A percentile compares a stretch with the other conserved stretches of the same genome.
These are phyloP conservation scores for Apostichopus parvimensis DNA, from an alignment of 35 echinoderm and acorn worm species.

Conservation along the genomic window DNA sequence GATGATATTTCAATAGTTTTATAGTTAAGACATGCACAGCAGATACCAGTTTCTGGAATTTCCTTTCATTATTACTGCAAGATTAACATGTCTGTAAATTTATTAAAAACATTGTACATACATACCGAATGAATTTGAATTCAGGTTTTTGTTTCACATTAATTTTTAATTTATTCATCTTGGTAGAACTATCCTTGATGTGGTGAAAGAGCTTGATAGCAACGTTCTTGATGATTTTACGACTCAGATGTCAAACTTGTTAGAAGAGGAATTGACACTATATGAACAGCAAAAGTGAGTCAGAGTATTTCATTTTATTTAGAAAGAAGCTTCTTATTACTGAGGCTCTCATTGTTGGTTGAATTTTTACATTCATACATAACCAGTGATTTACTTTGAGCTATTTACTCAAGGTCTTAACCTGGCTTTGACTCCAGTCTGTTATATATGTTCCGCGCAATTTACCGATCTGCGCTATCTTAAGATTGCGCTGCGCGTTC, in stretches of 20 bases:
- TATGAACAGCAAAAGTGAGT: conserved; percentile 76
- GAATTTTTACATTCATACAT: no score
- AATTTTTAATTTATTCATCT: not conserved
- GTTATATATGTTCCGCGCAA: no score
- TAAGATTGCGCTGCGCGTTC: no score
- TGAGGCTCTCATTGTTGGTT: not conserved
- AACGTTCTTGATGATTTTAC: conserved; percentile 43
- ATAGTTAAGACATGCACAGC: not conserved
- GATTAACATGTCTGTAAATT: no score
- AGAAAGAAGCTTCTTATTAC: not conserved
- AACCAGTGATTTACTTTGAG: no score
- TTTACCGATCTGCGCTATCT: no score
- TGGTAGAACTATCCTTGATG: conserved; percentile 71
- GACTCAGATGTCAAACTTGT: conserved; percentile 30
- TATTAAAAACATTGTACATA: no score
- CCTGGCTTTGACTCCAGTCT: no score
- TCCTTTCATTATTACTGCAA: not conserved
- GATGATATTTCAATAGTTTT: not conserved
- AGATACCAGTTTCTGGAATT: not conserved
- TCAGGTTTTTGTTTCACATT: not conserved
- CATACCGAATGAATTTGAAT: no score
- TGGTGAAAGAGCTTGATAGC: conserved; percentile 55
- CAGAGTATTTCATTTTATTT: not conserved
- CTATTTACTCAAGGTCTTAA: no score
- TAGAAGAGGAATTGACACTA: conserved; percentile 65